A percentile compares a stretch with the other conserved stretches of the same genome.
Conservation (phyloP, 2,797 vertebrate species). For the Lepus oiostolus region DNA sequence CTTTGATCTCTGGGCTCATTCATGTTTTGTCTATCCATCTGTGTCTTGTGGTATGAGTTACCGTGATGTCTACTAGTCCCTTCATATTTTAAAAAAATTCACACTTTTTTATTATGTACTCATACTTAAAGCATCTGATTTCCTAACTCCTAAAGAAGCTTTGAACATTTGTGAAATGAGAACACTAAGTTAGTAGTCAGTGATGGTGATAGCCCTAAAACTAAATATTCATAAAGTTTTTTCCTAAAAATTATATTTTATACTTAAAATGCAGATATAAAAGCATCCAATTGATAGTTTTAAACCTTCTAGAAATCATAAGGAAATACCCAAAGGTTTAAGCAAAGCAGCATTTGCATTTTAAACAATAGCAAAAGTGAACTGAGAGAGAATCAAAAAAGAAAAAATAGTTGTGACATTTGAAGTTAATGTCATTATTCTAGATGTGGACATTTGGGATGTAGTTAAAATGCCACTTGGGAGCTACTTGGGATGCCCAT, state of each 20-base stretch:
- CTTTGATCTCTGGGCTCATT: conserved; percentile 76
- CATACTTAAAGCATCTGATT: conserved; percentile 5
- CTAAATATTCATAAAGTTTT: neutral
- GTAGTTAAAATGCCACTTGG: too few relatives aligned
- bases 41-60: conserved; percentile 23
- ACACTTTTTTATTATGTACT: neutral
- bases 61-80: conserved; percentile 36
- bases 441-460: too few relatives aligned
- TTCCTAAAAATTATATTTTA: conserved; percentile 42
- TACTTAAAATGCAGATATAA: conserved; percentile 71
- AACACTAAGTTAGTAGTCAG: neutral
- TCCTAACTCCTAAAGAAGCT: conserved; percentile 49
- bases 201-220: conserved; percentile 12
- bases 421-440: conserved; percentile 5
- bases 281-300: conserved; percentile 48
- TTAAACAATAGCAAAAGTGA: conserved; percentile 66
- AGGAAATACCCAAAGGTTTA: conserved; percentile 51
- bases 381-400: conserved; percentile 37
- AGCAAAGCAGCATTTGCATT: conserved; percentile 63
- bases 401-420: conserved; percentile 49
- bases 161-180: conserved; percentile 55
- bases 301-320: conserved; percentile 59
- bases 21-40: conserved; percentile 64
- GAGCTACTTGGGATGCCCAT: too few relatives aligned
- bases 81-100: conserved; percentile 41